Percentiles rank a stretch among this genome's conserved stretches.
phyloP scores from a whole-genome alignment of 2,797 vertebrate genomes.

The Danio tinwini region DNA sequence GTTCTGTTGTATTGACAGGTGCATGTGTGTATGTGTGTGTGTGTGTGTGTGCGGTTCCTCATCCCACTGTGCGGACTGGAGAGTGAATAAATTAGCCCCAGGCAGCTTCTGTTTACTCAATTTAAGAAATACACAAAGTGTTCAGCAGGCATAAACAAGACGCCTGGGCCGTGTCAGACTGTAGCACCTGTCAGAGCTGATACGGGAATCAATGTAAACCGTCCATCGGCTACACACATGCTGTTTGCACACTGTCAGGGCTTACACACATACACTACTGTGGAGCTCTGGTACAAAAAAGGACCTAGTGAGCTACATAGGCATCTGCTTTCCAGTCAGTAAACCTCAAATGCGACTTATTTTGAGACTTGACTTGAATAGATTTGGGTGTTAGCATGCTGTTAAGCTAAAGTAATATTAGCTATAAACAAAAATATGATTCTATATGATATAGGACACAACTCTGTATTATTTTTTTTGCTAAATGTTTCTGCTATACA shows the following conservation, averaged over 20 bases:
- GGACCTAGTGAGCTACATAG: constrained; percentile 1
- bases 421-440: not conserved
- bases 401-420: not conserved
- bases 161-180: constrained; percentile 76
- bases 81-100: constrained; percentile 81
- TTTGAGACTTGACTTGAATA: not conserved
- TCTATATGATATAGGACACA: too few species aligned
- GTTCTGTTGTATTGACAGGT: constrained; percentile 73
- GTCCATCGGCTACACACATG: constrained; percentile 40
- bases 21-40: constrained; percentile 61
- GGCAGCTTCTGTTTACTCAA: constrained; percentile 78
- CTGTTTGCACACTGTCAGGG: constrained; percentile 40
- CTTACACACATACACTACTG: constrained; percentile 49
- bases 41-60: constrained; percentile 59
- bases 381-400: not conserved
- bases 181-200: constrained; percentile 76
- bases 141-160: constrained; percentile 72
- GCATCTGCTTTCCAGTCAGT: constrained; percentile 1
- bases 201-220: constrained; percentile 65
- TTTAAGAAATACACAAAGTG: constrained; percentile 74
- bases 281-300: constrained; percentile 3
- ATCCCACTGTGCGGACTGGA: constrained; percentile 70
- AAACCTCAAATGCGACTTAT: not conserved
- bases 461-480: too few species aligned
- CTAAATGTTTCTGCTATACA: too few species aligned